phyloP scores from a whole-genome alignment of 2,113 vertebrate species.

The Vicugna pacos region DNA sequence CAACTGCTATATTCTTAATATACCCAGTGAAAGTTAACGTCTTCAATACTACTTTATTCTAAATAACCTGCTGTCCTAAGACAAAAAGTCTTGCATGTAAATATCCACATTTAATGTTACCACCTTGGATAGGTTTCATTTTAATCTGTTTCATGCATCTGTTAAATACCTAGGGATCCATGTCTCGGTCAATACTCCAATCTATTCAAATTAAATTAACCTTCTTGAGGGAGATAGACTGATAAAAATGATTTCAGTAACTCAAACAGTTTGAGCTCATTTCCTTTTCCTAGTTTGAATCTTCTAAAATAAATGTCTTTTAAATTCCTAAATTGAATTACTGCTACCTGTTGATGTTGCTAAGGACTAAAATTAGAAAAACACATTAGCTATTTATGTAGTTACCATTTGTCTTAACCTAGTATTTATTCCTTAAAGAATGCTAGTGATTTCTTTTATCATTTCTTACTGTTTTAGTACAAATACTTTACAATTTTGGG shows the following conservation, averaged over 20 bases:
- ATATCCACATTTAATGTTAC: not conserved
- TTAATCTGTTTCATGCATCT: constrained; percentile 60
- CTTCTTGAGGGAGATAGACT: constrained; percentile 42
- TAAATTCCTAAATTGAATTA: constrained; percentile 24
- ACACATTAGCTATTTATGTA: not conserved
- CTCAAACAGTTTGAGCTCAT: constrained; percentile 48
- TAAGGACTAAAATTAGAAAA: constrained; percentile 35
- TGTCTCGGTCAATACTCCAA: constrained; percentile 45
- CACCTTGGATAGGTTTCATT: constrained; percentile 2
- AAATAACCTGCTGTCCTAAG: not conserved
- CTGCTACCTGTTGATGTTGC: not conserved
- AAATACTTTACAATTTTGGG: not conserved
- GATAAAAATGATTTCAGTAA: constrained; percentile 70
- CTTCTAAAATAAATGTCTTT: constrained; percentile 35
- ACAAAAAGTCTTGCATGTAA: not conserved
- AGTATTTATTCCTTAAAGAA: not conserved
- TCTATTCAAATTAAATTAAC: constrained; percentile 72
- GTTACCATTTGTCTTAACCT: not conserved
- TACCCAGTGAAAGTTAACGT: not conserved
- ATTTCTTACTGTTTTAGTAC: not conserved
- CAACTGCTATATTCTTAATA: not conserved
- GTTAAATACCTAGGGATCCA: constrained; percentile 37
- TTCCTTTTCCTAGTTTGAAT: constrained; percentile 37
- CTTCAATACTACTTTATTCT: not conserved
- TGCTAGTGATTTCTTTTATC: not conserved